Evolutionary conservation across 2,113 vertebrate genomes (phyloP).

Genomic region (Clarias macrocephalus): DNA sequence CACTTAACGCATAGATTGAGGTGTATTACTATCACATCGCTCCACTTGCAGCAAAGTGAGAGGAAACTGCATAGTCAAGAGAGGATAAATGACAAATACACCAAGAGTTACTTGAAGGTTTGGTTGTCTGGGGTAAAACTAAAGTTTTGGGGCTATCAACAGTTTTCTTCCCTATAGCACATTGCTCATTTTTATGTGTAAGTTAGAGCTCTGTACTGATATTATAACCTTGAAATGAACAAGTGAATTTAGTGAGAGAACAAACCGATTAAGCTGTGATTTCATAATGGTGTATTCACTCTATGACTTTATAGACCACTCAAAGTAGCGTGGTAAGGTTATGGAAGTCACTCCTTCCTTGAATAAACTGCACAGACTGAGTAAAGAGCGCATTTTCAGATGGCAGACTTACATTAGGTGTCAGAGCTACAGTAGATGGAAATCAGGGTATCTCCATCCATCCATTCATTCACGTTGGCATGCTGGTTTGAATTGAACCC

Average conservation of each 20-base stretch:
- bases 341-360: background rate
- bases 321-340: background rate
- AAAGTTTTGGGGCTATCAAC: too few species aligned
- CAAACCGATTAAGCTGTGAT: background rate
- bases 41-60: conserved; percentile 31
- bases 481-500: too few species aligned
- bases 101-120: background rate
- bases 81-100: conserved; percentile 1
- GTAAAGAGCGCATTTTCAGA: background rate
- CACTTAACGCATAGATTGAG: conserved; percentile 44
- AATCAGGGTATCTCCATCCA: background rate
- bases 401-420: background rate
- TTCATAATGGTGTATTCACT: background rate
- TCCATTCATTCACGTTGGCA: too few species aligned
- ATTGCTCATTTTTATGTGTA: background rate
- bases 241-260: background rate
- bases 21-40: conserved; percentile 15
- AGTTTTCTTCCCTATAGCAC: background rate
- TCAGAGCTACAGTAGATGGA: background rate
- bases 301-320: background rate
- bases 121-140: background rate
- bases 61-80: conserved; percentile 38
- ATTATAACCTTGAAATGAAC: background rate
- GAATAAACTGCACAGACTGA: background rate
- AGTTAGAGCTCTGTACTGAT: background rate